Base-by-base conservation (phyloP, 2,888 invertebrate species). In the Stratiomys singularior region DNA sequence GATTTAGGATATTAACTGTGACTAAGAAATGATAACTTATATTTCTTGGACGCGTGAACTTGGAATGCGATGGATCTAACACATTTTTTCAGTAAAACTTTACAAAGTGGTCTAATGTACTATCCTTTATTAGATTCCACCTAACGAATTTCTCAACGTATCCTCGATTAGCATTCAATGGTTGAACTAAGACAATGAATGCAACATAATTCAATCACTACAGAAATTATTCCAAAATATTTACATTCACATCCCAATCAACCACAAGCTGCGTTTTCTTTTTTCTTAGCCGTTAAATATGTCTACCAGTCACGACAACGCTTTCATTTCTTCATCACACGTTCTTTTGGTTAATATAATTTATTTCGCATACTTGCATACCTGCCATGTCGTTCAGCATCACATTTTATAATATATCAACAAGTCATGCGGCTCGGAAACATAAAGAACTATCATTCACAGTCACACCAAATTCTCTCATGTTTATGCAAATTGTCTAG, bases 381-480 rank as follows among this genome's bases (percentile, higher is more conserved):
- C 66, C 66, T 18, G 37, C 13, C 37, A 18, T 18, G 21, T 66
- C 21, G 66, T 37, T 66, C n/a, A 37, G 18, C 30, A 66, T 66
- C 37, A 21, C 30, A 66, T 66, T 37, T 4, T 18, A 18, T 37
- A 66, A 66, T 66, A 66, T 66, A 66, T 66, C 66, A 37, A 37
- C 37, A 66, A 66, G 66, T 15, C 66, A 37, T 66, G 66, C 15
- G 27, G 37, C 37, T 18, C 37, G 37, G 37, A 30, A 66, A 66
- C n/a, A 37, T 37, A 66, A 66, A 66, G 66, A 66, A 30, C 66
- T n/a, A 37, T 63, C 63, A 63, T 66, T 30, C 37, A 66, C 66
- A 66, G 37, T 30, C 66, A 18, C 66, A 37, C 37, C 28, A 66
- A 66, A 66, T 44, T 30, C 37, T 66, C 37, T 66, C 66, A 66